phyloP scores from a whole-genome alignment of 2,797 vertebrate genomes.

The Vireo griseus region DNA sequence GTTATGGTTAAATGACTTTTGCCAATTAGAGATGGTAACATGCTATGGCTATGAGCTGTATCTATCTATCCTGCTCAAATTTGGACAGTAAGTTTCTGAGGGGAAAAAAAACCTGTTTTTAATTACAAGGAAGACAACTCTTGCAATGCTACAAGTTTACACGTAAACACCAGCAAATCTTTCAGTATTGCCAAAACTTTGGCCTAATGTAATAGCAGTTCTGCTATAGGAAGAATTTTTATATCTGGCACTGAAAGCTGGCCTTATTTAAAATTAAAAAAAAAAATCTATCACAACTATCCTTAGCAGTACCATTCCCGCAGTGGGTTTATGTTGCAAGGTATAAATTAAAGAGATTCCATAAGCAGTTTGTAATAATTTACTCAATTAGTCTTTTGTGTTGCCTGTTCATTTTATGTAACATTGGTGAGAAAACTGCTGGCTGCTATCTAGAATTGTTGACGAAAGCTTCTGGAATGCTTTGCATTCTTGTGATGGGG shows the following conservation, averaged over 20 bases:
- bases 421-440: background rate
- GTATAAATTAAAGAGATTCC: background rate
- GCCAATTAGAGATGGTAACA: background rate
- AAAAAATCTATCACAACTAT: background rate
- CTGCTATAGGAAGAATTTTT: background rate
- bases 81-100: background rate
- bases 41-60: background rate
- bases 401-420: background rate
- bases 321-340: background rate
- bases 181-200: background rate
- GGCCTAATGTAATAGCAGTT: background rate
- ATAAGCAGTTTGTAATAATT: background rate
- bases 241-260: background rate
- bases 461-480: background rate
- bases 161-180: background rate
- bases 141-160: background rate
- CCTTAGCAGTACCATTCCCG: background rate
- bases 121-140: background rate
- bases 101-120: background rate
- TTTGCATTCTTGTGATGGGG: constrained; percentile 14
- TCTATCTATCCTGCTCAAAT: background rate
- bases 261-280: background rate
- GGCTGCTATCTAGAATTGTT: background rate
- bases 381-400: background rate
- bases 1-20: background rate